phyloP scores from a whole-genome alignment of 2,888 invertebrate species.

The Reticulitermes lucifugus region DNA sequence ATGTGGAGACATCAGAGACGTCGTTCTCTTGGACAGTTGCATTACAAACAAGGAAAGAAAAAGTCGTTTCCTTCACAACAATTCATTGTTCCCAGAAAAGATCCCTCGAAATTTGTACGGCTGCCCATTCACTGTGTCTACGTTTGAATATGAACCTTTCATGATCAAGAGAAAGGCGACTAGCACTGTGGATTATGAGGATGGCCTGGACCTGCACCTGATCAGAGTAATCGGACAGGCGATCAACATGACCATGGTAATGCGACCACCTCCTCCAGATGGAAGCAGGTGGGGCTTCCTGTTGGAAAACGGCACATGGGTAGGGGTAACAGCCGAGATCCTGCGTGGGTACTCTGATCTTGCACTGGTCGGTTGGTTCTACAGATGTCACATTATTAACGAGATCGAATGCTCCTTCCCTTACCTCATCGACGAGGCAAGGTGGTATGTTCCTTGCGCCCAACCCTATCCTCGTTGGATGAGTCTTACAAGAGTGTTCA shows the following conservation, averaged over 20 bases:
- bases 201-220: neutral
- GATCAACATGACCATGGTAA: neutral
- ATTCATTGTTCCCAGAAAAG: neutral
- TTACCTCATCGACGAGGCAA: constrained; percentile 6
- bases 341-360: constrained; percentile 1
- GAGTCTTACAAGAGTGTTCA: constrained; percentile 25
- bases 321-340: constrained; percentile 17
- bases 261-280: constrained; percentile 9
- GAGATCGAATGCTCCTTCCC: constrained; percentile 21
- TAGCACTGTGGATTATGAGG: neutral
- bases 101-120: neutral
- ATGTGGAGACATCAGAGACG: neutral
- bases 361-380: constrained; percentile 21
- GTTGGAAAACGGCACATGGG: constrained; percentile 6
- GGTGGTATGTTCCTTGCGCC: constrained; percentile 35
- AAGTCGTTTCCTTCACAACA: neutral
- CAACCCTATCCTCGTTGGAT: constrained; percentile 24
- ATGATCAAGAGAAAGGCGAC: neutral
- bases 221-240: neutral
- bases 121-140: constrained; percentile 14
- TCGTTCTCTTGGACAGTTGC: constrained; percentile 4
- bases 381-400: constrained; percentile 27
- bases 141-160: constrained; percentile 11
- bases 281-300: constrained; percentile 18
- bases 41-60: neutral